Base-by-base conservation (phyloP, 2,113 vertebrate species). In the Athene cunicularia region DNA sequence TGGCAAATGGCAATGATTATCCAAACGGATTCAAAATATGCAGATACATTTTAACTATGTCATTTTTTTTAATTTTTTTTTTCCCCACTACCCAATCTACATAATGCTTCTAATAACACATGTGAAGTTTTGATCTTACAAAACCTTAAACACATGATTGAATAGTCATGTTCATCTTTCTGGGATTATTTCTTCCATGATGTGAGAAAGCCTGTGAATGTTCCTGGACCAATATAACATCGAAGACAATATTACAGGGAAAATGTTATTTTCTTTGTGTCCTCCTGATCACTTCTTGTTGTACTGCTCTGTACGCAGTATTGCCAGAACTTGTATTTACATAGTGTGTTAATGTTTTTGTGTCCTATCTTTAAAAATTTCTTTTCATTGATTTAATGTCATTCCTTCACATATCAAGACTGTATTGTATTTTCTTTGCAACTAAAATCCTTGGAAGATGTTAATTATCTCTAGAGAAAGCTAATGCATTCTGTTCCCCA, bases 281-380 rank as follows among this genome's bases (percentile, higher is more conserved):
- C 32, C 3, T 88, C 10, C 14, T 32, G 6, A 33, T 35, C 4
- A 43, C 21, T 90, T 53, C 2, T 49, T 70, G 5, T 21, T 32
- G 10, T 21, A 35, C 14, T 22, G 0, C 5, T 82, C 21, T 15
- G 9, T 14, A 55, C 1, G 9, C 3, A n/a, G 4, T 27, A 37
- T 55, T 77, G 6, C 4, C n/a, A 33, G 26, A 70, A 64, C 17
- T 33, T 21, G 1, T 15, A 17, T 79, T 87, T 75, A 14, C 2
- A 19, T 9, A 58, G 1, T 10, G 3, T 28, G 12, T 21, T 45
- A 67, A 47, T 33, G 0, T 0, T 88, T 92, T 70, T 59, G 11
- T 2, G 2, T 52, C 45, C 80, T 66, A 5, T 22, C 32, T 68
- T 60, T 23, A 37, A 73, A 79, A 26, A 9, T 1, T 16, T 75